These are phyloP conservation scores for Agrotis puta DNA, from an alignment of 2,888 invertebrate genomes.

Conservation along the genomic window DNA sequence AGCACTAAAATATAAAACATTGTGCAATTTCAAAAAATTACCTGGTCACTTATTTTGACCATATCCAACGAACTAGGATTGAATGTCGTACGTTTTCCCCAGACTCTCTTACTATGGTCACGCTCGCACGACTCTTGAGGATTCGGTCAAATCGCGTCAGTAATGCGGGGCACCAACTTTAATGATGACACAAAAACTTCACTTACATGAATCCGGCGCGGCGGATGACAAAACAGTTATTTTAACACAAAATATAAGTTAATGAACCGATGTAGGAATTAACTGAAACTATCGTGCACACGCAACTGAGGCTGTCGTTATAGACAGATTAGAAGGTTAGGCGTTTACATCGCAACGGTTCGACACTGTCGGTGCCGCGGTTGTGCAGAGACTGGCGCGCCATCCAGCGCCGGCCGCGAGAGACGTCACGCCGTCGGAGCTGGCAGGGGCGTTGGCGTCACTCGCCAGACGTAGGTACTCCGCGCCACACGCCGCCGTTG, in stretches of 20 bases:
- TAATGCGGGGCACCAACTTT: conserved; percentile 77
- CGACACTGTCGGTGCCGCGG: conserved; percentile 89
- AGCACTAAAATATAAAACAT: conserved; percentile 23
- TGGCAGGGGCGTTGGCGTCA: conserved; percentile 85
- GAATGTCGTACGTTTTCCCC: conserved; percentile 68
- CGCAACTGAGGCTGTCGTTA: conserved; percentile 87
- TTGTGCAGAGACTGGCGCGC: conserved; percentile 86
- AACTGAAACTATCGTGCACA: conserved; percentile 79
- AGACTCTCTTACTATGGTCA: conserved; percentile 76
- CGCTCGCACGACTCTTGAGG: conserved; percentile 75
- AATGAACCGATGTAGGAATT: conserved; percentile 74
- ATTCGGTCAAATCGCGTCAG: conserved; percentile 79
- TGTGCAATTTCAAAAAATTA: conserved; percentile 67
- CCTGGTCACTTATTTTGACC: conserved; percentile 78
- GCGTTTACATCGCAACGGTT: conserved; percentile 90
- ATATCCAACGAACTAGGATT: conserved; percentile 75
- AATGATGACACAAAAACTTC: conserved; percentile 83
- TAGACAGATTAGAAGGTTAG: conserved; percentile 86
- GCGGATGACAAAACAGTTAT: conserved; percentile 72
- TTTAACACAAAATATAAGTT: conserved; percentile 82
- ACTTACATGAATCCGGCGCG: conserved; percentile 85
- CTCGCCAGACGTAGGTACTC: conserved; percentile 73
- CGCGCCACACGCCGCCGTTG: conserved; percentile 53
- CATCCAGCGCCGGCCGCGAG: conserved; percentile 57
- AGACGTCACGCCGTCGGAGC: conserved; percentile 67